Percentiles rank a stretch among this genome's conserved stretches.
These are phyloP conservation scores for Harpalus rufipes DNA, from an alignment of 2,888 invertebrate genomes.

Conservation along the genomic window DNA sequence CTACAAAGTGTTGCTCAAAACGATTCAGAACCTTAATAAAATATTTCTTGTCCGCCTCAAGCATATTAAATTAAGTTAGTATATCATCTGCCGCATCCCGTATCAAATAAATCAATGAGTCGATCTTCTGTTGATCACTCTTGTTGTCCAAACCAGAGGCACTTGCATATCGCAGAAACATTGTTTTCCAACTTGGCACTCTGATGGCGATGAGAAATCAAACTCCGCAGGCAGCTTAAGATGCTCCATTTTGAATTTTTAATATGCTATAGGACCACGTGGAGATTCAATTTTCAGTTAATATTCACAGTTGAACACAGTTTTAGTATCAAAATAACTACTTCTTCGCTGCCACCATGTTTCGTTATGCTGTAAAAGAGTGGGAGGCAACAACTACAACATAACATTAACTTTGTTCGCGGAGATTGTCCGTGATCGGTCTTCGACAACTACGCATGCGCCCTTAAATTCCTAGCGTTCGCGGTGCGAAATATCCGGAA, in stretches of 20 bases:
- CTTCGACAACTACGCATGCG: too few relatives aligned
- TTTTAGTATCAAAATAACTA: neutral
- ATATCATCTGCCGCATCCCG: slow-evolving; percentile 3
- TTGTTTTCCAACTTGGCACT: neutral
- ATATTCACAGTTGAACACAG: too few relatives aligned
- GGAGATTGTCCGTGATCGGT: too few relatives aligned
- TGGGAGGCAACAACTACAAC: neutral
- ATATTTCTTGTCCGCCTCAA: neutral
- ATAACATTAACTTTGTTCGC: neutral
- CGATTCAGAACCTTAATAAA: neutral
- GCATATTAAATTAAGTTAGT: neutral
- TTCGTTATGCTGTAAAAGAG: neutral
- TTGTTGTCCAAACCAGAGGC: neutral
- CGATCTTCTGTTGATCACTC: neutral
- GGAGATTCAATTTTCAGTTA: too few relatives aligned
- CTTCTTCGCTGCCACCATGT: neutral
- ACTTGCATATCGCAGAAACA: neutral
- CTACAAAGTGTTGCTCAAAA: slow-evolving; percentile 7
- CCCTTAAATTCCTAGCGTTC: too few relatives aligned
- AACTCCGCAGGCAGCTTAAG: neutral
- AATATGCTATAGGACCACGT: neutral
- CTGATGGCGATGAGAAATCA: neutral
- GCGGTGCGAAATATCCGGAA: too few relatives aligned
- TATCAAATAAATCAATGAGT: neutral
- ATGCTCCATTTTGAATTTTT: neutral